A percentile compares a stretch with the other conserved stretches of the same genome.
Evolutionary conservation across 2,888 invertebrate species (phyloP).

Genomic region (Pantelozetes paolii): DNA sequence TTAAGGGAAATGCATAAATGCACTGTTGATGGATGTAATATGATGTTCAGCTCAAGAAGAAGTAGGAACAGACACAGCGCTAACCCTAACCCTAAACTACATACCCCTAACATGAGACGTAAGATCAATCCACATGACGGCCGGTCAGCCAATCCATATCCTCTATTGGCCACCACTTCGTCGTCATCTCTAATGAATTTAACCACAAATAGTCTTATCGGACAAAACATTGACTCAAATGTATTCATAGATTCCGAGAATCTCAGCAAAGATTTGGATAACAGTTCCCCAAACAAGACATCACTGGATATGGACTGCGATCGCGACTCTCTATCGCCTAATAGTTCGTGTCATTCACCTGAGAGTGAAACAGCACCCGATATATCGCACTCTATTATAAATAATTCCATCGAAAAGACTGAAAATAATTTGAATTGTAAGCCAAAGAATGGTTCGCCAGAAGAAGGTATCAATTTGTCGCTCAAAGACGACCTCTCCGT

Average conservation of each 20-base stretch:
- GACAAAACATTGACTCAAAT: constrained; percentile 18
- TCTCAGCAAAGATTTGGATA: background rate
- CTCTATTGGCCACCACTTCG: constrained; percentile 50
- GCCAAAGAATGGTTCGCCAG: constrained; percentile 25
- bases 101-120: constrained; percentile 85
- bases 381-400: background rate
- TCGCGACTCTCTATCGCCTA: constrained; percentile 11
- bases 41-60: constrained; percentile 97
- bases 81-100: constrained; percentile 95
- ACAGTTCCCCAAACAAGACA: background rate
- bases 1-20: constrained; percentile 99
- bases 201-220: background rate
- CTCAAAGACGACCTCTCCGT: constrained; percentile 31
- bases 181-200: constrained; percentile 7
- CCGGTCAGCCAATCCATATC: constrained; percentile 76
- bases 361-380: background rate
- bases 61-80: constrained; percentile 95
- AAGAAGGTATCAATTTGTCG: constrained; percentile 41
- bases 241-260: background rate
- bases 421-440: background rate
- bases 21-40: constrained; percentile 95
- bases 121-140: constrained; percentile 94
- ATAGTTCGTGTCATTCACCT: constrained; percentile 8
- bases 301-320: background rate
- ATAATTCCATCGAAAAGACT: background rate